A percentile compares a stretch with the other conserved stretches of the same genome.
phyloP scores from a whole-genome alignment of 2,888 invertebrate genomes.

The Clostera curtula region DNA sequence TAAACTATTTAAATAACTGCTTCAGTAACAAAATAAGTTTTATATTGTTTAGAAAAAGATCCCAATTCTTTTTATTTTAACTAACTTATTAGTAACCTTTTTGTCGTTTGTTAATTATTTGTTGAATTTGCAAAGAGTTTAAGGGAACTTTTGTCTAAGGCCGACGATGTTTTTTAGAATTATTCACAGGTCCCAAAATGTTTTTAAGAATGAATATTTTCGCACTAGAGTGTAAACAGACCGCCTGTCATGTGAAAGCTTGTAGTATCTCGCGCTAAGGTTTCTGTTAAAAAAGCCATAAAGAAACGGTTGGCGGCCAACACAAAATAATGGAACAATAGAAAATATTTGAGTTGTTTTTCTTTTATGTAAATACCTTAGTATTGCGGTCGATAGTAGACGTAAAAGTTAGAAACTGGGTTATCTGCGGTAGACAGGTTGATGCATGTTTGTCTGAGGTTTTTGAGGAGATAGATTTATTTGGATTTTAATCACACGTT shows the following conservation, averaged over 20 bases:
- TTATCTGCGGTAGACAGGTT: conserved; percentile 5
- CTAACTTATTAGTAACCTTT: no score
- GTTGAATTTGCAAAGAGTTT: no score
- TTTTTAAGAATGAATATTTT: conserved; percentile 1
- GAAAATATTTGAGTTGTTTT: conserved; percentile 16
- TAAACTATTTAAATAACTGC: no score
- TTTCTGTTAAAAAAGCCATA: conserved; percentile 9
- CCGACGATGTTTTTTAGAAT: no score
- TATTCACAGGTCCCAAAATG: neutral
- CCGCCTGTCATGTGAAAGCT: conserved; percentile 14
- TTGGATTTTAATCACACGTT: no score
- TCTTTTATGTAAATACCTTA: conserved; percentile 17
- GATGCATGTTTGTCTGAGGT: conserved; percentile 2
- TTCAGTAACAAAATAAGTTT: no score
- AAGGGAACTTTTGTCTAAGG: no score
- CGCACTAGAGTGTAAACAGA: conserved; percentile 7
- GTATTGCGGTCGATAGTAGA: conserved; percentile 16
- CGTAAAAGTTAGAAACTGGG: conserved; percentile 23
- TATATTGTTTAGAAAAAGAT: no score
- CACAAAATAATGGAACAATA: neutral
- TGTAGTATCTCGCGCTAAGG: conserved; percentile 8
- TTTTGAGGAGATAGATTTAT: no score
- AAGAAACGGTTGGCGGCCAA: conserved; percentile 12
- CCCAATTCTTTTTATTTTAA: no score
- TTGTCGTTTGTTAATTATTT: no score